phyloP scores from a whole-genome alignment of 2,113 vertebrate genomes.

The Synchiropus splendidus region DNA sequence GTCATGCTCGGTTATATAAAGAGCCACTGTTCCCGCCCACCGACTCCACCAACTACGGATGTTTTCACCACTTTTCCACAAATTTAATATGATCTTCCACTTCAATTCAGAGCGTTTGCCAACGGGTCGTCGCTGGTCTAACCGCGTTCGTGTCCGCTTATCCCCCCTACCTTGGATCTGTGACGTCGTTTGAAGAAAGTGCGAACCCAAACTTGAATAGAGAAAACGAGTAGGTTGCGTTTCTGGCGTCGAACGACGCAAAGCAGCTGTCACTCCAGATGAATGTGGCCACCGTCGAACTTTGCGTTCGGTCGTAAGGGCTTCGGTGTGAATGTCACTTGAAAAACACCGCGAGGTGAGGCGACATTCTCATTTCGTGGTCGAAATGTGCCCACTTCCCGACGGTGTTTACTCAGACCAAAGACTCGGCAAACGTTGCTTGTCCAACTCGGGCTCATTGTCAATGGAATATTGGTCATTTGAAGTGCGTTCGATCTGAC shows the following conservation, averaged over 20 bases:
- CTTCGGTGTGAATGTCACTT: not conserved
- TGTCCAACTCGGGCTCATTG: too few species aligned
- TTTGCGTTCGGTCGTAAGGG: not conserved
- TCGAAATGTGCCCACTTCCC: too few species aligned
- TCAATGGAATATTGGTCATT: too few species aligned
- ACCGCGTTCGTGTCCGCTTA: constrained; percentile 10
- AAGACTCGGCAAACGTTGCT: too few species aligned
- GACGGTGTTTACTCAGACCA: too few species aligned
- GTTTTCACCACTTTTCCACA: constrained; percentile 3
- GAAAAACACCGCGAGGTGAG: not conserved
- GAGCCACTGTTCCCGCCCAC: constrained; percentile 7
- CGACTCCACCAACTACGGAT: constrained; percentile 24
- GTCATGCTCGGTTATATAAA: constrained; percentile 41
- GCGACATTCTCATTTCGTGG: too few species aligned
- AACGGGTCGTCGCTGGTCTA: too few species aligned
- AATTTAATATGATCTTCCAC: too few species aligned
- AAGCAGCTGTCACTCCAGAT: not conserved
- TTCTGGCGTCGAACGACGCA: not conserved
- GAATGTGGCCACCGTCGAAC: too few species aligned
- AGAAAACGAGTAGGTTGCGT: not conserved
- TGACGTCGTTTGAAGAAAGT: constrained; percentile 4
- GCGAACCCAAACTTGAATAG: not conserved
- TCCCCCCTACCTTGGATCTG: not conserved
- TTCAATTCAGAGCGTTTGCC: too few species aligned
- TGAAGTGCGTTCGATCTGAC: too few species aligned